Evolutionary conservation across 1,140 invertebrate species (phyloP), one percentile per base, ranked within the genome.

Genomic region (Chlorops oryzae): DNA sequence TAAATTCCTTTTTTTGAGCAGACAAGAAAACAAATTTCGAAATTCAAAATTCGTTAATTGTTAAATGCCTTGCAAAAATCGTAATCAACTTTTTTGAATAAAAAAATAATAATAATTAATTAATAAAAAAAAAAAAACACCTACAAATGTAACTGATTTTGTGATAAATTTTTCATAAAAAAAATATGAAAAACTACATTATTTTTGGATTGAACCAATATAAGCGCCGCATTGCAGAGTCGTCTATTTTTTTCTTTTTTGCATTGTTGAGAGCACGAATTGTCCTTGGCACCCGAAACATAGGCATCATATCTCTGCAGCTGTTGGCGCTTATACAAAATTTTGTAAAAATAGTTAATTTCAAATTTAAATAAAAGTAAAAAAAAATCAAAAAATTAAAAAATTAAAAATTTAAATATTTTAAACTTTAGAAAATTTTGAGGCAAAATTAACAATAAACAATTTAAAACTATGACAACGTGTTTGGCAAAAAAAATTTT

Each of bases 111-210:
- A 32, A 32, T 13, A 9, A 32, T 32, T 9, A 32, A 32, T 32
- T 39, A 20, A 39, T 10, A 50, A 24, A 54, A 35, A 32, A 54
- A 55, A 39, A 40, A 50, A 47, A 51, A 40, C 47, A 7, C 61
- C 63, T 63, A 69, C 65, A 65, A 65, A 63, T 69, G 65, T 69
- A 69, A 69, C 65, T 69, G 65, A 69, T 65, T 69, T 69, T 69
- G 65, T 69, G 65, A 69, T 69, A 69, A 50, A 32, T 6, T 34
- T 41, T 47, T 45, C 18, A 43, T 37, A 18, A 37, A 54, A 46
- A 24, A 50, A 42, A 40, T 3, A 40, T 42, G 20, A 20, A 42
- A 18, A 62, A 57, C 34, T 49, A 15, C 63, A 67, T 60, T 60
- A 62, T 62, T 64, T 55, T 66, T 66, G 63, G 63, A 45, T 62